Evolutionary conservation across 2,113 vertebrate species (phyloP).

Genomic region (Takifugu flavidus): DNA sequence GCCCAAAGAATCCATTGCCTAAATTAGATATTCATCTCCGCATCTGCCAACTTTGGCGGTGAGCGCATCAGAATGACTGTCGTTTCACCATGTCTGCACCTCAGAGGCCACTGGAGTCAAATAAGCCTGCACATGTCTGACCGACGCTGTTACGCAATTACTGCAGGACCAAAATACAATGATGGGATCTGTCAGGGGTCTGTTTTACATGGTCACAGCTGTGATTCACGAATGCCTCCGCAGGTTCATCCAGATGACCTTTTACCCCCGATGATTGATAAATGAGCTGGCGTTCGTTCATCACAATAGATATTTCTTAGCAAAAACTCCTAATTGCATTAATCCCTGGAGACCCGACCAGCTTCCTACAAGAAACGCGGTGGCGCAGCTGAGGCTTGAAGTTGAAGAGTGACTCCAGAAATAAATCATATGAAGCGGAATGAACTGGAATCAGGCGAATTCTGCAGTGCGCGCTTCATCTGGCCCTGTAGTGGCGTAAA

Average conservation of each 20-base stretch:
- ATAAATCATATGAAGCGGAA: background rate
- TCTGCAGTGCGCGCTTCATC: slow-evolving; percentile 64
- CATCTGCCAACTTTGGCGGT: background rate
- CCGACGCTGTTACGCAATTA: slow-evolving; percentile 28
- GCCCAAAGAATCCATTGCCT: background rate
- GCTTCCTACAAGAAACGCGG: no score
- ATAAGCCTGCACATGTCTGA: slow-evolving; percentile 13
- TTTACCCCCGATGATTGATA: no score
- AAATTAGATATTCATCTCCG: background rate
- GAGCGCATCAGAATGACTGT: background rate
- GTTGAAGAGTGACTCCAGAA: background rate
- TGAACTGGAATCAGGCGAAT: slow-evolving; percentile 14
- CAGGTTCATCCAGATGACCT: no score
- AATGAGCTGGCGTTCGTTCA: no score
- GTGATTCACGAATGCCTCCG: no score
- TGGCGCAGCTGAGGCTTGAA: background rate
- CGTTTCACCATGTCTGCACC: slow-evolving; percentile 11
- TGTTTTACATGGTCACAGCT: no score
- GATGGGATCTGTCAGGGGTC: background rate
- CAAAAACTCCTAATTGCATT: no score
- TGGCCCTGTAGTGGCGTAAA: slow-evolving; percentile 63
- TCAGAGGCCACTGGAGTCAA: slow-evolving; percentile 12
- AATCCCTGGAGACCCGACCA: no score
- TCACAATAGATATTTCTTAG: no score
- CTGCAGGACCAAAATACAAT: slow-evolving; percentile 4